Conservation (phyloP, 2,797 vertebrate species). For the Chiroxiphia lanceolata region DNA sequence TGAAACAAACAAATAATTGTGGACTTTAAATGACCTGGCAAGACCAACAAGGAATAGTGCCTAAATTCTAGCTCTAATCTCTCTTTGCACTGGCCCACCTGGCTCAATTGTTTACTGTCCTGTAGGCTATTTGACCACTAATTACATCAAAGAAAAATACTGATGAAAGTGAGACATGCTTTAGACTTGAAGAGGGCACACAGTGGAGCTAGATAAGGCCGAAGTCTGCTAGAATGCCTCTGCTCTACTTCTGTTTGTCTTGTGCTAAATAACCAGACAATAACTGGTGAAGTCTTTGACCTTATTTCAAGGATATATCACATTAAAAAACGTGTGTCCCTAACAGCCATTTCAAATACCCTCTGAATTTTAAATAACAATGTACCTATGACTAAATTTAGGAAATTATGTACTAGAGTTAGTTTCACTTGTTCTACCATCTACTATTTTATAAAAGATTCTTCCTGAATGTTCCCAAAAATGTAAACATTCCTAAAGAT, state of each 20-base stretch:
- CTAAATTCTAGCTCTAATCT: slow-evolving; percentile 76
- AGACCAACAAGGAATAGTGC: slow-evolving; percentile 77
- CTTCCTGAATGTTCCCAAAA: background rate
- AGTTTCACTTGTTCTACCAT: background rate
- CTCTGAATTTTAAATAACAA: slow-evolving; percentile 15
- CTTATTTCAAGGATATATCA: slow-evolving; percentile 55
- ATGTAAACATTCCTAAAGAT: background rate
- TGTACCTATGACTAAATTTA: background rate
- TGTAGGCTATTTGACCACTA: slow-evolving; percentile 78
- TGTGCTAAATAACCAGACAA: slow-evolving; percentile 74
- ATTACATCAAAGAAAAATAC: slow-evolving; percentile 82
- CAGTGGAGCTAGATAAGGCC: slow-evolving; percentile 83
- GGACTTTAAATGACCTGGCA: slow-evolving; percentile 82
- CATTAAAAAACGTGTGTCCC: slow-evolving; percentile 17
- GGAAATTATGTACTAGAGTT: background rate
- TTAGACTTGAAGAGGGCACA: slow-evolving; percentile 83
- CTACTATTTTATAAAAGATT: background rate
- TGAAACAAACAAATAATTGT: slow-evolving; percentile 81
- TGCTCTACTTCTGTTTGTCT: slow-evolving; percentile 72
- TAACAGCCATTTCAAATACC: background rate
- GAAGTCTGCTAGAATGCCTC: slow-evolving; percentile 69
- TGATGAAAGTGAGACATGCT: slow-evolving; percentile 82
- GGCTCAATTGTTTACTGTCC: slow-evolving; percentile 79
- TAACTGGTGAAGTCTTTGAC: slow-evolving; percentile 53
- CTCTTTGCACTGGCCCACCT: slow-evolving; percentile 76